Base-by-base conservation (phyloP, 2,888 invertebrate species). In the Agrypnus murinus region DNA sequence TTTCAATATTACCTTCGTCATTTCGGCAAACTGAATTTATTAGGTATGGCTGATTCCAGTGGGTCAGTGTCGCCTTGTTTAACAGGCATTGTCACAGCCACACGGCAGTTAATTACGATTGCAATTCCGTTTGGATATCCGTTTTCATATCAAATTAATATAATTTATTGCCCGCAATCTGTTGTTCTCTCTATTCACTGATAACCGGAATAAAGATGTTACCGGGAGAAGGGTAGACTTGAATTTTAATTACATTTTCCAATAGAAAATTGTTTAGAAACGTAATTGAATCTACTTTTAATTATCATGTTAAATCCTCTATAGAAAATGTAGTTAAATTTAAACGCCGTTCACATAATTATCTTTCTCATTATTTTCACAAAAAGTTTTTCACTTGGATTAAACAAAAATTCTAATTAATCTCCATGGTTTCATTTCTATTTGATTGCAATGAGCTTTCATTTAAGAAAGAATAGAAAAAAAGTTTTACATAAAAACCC, bases 71-170 rank as follows among this genome's bases (percentile, higher is more conserved):
- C 69, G 65, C 65, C 53, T 65, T 72, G 72, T 69, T 69, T 62
- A 50, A 66, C 63, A 60, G 57, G 50, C 57, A 59, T 64, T 70
- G 70, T 70, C 65, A 50, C 45, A 17, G 40, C 17, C 65, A 65
- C 62, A 50, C 60, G 65, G 69, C 46, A 69, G 72, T 72, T 72
- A 72, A 72, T 72, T 72, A 69, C 68, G 38, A 63, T 65, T 72
- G 72, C 65, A 63, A 63, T 72, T 65, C 65, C 38, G 65, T 69
- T 65, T 57, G 65, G 69, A 72, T 69, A 72, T 72, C 68, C 65
- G 64, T 48, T 58, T 69, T 63, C 65, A 65, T 48, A 72, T 68
- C 68, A 65, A 68, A 72, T 72, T 69, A 69, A 64, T 69, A 58
- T 65, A 65, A 72, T 72, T 65, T 70, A 70, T 66, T 34, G 65